phyloP scores from a whole-genome alignment of 2,888 invertebrate genomes.

The Leptura quadrifasciata region DNA sequence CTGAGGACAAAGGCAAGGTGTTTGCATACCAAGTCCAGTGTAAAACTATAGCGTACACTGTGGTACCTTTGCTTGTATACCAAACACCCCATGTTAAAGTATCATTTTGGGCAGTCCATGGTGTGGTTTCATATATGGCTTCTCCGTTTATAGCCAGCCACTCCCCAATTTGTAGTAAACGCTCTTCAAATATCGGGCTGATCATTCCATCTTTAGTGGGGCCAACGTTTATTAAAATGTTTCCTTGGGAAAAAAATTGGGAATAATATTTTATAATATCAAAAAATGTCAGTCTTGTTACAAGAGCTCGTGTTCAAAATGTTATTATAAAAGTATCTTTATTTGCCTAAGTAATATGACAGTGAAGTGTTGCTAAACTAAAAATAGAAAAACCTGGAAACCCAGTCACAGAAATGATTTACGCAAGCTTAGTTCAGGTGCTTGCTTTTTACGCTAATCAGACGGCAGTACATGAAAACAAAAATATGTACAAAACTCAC shows the following conservation, averaged over 20 bases:
- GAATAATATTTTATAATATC: background rate
- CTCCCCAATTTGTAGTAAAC: slow-evolving; percentile 84
- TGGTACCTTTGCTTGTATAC: slow-evolving; percentile 64
- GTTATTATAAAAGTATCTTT: too few relatives aligned
- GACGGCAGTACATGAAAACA: too few relatives aligned
- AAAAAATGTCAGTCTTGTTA: too few relatives aligned
- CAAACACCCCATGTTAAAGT: slow-evolving; percentile 76
- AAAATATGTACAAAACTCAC: too few relatives aligned
- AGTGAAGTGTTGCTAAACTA: too few relatives aligned
- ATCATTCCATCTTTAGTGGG: slow-evolving; percentile 94
- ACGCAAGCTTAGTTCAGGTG: too few relatives aligned
- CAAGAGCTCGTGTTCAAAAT: too few relatives aligned
- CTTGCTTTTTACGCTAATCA: too few relatives aligned
- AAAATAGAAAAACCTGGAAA: too few relatives aligned
- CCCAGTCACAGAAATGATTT: too few relatives aligned
- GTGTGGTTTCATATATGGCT: slow-evolving; percentile 86
- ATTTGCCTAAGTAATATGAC: too few relatives aligned
- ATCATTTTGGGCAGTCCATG: slow-evolving; percentile 91
- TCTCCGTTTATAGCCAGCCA: slow-evolving; percentile 91
- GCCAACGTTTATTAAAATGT: slow-evolving; percentile 89
- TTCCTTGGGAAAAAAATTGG: slow-evolving; percentile 77
- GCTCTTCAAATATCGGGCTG: slow-evolving; percentile 89
- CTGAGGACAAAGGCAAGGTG: slow-evolving; percentile 73
- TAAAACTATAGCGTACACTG: slow-evolving; percentile 82
- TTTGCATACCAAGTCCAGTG: slow-evolving; percentile 80